Conservation (phyloP, 2,888 invertebrate species). For the Drosophila buzzatii region DNA sequence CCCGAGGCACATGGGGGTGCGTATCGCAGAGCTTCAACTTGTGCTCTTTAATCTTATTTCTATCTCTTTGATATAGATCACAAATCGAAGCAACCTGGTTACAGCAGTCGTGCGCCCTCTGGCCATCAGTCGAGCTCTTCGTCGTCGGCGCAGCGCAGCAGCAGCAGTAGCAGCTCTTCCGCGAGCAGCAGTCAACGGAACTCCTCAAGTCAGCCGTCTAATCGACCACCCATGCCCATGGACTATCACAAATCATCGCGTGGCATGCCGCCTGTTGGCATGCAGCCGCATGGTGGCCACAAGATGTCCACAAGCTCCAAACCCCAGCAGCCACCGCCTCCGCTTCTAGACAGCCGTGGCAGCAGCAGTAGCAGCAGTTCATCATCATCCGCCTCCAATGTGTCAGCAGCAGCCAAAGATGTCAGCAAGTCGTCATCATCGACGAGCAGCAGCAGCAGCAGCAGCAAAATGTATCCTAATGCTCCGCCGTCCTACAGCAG, state of each 20-base stretch:
- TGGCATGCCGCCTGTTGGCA: conserved; percentile 64
- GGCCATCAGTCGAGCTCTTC: conserved; percentile 59
- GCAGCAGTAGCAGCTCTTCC: conserved; percentile 43
- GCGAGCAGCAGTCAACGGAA: conserved; percentile 50
- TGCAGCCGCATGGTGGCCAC: conserved; percentile 67
- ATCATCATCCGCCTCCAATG: conserved; percentile 54
- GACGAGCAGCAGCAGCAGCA: conserved; percentile 40
- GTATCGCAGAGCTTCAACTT: conserved; percentile 6
- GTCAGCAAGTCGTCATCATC: conserved; percentile 52
- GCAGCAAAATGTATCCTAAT: conserved; percentile 74
- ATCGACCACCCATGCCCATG: conserved; percentile 69
- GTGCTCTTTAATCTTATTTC: not conserved
- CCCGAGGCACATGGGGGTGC: conserved; percentile 79
- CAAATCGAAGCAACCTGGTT: conserved; percentile 75
- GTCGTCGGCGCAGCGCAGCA: conserved; percentile 51
- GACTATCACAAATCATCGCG: conserved; percentile 84
- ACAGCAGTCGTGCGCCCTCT: conserved; percentile 71
- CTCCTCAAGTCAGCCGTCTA: conserved; percentile 53
- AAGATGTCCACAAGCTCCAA: conserved; percentile 73
- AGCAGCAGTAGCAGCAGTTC: conserved; percentile 20
- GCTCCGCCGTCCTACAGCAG: conserved; percentile 55
- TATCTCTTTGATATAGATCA: conserved; percentile 71
- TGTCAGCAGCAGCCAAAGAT: conserved; percentile 58
- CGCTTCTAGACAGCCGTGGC: conserved; percentile 41
- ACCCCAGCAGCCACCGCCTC: conserved; percentile 55